Evolutionary conservation across 1,140 invertebrate species (phyloP).

Genomic region (Meloidogyne floridensis): DNA sequence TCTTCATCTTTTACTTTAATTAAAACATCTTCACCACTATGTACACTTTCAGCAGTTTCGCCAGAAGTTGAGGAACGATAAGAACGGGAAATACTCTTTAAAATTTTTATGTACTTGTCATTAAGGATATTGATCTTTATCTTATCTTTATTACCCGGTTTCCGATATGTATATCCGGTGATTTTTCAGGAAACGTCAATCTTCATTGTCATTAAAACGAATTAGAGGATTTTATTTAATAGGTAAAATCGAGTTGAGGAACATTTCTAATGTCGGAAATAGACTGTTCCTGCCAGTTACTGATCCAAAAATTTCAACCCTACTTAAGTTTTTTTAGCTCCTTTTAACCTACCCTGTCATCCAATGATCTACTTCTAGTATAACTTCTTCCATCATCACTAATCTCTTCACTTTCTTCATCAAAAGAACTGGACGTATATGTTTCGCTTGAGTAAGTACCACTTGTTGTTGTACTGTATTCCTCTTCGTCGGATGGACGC

Average conservation of each 20-base stretch:
- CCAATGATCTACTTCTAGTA: constrained; percentile 6
- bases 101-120: constrained; percentile 7
- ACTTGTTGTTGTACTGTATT: constrained; percentile 39
- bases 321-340: background rate
- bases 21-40: constrained; percentile 34
- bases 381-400: constrained; percentile 43
- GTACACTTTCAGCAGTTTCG: constrained; percentile 46
- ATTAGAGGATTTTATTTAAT: constrained; percentile 22
- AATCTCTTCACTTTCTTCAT: constrained; percentile 34
- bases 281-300: no score
- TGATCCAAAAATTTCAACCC: no score
- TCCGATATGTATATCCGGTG: no score
- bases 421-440: constrained; percentile 26
- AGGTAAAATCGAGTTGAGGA: no score
- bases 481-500: constrained; percentile 56
- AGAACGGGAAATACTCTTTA: constrained; percentile 16
- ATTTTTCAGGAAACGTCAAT: no score
- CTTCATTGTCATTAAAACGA: no score
- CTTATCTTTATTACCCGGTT: no score
- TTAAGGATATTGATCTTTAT: no score
- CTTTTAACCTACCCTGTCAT: constrained; percentile 37
- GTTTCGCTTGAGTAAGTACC: constrained; percentile 22
- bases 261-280: no score
- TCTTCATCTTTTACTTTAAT: constrained; percentile 3
- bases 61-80: constrained; percentile 29